Base-by-base conservation (phyloP, 2,888 invertebrate species). In the Ormyrus pomaceus region DNA sequence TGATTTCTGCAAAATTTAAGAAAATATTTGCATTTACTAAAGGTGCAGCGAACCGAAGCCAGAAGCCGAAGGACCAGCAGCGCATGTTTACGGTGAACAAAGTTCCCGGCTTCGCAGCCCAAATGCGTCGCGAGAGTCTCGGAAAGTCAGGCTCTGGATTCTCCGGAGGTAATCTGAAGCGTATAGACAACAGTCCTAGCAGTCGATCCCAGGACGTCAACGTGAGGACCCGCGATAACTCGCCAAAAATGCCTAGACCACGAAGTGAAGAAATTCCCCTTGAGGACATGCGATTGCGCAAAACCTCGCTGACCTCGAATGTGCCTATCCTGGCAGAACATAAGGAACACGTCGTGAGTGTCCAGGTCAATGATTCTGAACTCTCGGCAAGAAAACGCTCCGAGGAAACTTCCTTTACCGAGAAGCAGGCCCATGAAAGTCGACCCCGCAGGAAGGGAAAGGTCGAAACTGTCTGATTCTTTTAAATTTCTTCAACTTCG, bases 251-350 rank as follows among this genome's bases (percentile, higher is more conserved):
- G 91, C 95, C 95, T 0, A 92, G 96, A 58, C 94, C 96, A 0
- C 92, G 95, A 79, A 95, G 95, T 46, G 95, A 96, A 87, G 96
- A 96, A 85, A 96, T 96, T 65, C 96, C 96, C 0, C 89, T 96
- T 61, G 96, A 96, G 86, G 94, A 96, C 83, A 95, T 96, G 86
- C 94, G 94, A 6, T 83, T 88, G 48, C 85, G 89, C 6, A 91
- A 89, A 82, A 86, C 87, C 9, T 88, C 89, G 4, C 79, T 88
- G 48, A 87, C 89, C 0, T 84, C 87, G 5, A 88, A 87, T 66
- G 84, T 84, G 0, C 48, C 86, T 6, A 82, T 77, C 6, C 55
- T 19, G 70, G 58, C 64, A 2, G 78, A 78, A 8, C 53, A 66
- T 5, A 51, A n/a, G 6, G 78, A 78, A 7, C 34, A 4, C 4